These are phyloP conservation scores for Teleogryllus occipitalis DNA, from an alignment of 1,140 invertebrate genomes.

Conservation along the genomic window DNA sequence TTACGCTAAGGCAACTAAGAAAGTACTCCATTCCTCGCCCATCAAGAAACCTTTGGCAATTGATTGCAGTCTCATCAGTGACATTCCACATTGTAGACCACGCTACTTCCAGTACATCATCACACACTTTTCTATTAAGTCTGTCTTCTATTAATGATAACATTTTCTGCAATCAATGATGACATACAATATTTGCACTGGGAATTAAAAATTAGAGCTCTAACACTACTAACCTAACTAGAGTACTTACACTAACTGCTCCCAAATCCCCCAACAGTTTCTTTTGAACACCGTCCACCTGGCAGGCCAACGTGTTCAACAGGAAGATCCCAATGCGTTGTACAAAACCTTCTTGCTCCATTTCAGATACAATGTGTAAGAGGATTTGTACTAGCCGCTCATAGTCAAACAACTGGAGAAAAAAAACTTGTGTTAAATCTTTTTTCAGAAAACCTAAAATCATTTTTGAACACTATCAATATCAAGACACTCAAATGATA, in stretches of 20 bases:
- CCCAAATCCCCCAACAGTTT: slow-evolving; percentile 80
- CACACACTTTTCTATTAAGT: slow-evolving; percentile 63
- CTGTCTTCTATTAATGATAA: slow-evolving; percentile 70
- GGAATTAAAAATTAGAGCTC: background rate
- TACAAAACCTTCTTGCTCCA: slow-evolving; percentile 81
- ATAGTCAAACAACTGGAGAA: slow-evolving; percentile 78
- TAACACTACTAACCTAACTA: background rate
- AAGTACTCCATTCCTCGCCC: slow-evolving; percentile 81
- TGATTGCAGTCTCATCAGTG: slow-evolving; percentile 89
- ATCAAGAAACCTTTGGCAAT: slow-evolving; percentile 83
- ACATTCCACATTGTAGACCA: slow-evolving; percentile 99
- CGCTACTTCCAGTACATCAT: slow-evolving; percentile 92
- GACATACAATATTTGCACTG: slow-evolving; percentile 9
- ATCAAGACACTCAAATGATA: background rate
- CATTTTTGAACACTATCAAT: background rate
- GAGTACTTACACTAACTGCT: slow-evolving; percentile 63
- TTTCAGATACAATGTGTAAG: slow-evolving; percentile 69
- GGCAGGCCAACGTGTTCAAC: slow-evolving; percentile 90
- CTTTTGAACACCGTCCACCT: slow-evolving; percentile 89
- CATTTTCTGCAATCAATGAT: slow-evolving; percentile 61
- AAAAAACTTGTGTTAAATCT: slow-evolving; percentile 20
- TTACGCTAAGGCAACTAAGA: slow-evolving; percentile 69
- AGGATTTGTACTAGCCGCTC: slow-evolving; percentile 77
- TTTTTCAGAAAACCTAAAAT: background rate
- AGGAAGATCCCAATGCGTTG: slow-evolving; percentile 91